Evolutionary conservation across 1,140 invertebrate species (phyloP).

Genomic region (Linepithema humile): DNA sequence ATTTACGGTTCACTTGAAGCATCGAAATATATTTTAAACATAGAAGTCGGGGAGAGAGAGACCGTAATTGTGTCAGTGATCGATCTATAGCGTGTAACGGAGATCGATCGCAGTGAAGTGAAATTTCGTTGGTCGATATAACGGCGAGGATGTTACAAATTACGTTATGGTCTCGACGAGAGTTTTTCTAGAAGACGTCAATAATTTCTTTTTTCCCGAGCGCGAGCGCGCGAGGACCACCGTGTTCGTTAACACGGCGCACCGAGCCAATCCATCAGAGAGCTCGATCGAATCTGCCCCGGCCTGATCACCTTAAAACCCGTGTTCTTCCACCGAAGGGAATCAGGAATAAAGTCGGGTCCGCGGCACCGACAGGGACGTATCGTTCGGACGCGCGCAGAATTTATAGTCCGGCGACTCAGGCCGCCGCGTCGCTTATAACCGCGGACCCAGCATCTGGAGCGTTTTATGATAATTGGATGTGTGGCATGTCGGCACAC

Average conservation of each 20-base stretch:
- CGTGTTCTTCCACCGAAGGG: slow-evolving; percentile 59
- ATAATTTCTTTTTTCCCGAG: slow-evolving; percentile 35
- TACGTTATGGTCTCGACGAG: slow-evolving; percentile 9
- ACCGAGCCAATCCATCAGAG: slow-evolving; percentile 63
- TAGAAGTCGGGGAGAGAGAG: neutral
- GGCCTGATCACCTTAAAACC: slow-evolving; percentile 58
- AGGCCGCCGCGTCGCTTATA: slow-evolving; percentile 6
- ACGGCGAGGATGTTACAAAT: slow-evolving; percentile 19
- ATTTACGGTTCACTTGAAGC: neutral
- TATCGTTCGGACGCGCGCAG: slow-evolving; percentile 63
- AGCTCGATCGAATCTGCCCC: slow-evolving; percentile 38
- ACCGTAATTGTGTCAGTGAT: neutral
- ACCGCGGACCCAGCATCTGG: slow-evolving; percentile 66
- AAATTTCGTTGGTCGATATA: slow-evolving; percentile 19
- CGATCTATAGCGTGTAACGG: slow-evolving; percentile 19
- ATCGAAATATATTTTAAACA: neutral
- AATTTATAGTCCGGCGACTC: slow-evolving; percentile 63
- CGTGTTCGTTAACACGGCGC: slow-evolving; percentile 65
- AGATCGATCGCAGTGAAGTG: neutral
- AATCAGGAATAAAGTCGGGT: slow-evolving; percentile 60
- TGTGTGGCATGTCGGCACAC: slow-evolving; percentile 66
- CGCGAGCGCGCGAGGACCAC: slow-evolving; percentile 48
- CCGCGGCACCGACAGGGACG: slow-evolving; percentile 59
- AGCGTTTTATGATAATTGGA: slow-evolving; percentile 77
- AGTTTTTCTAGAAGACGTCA: slow-evolving; percentile 31